Evolutionary conservation across 2,113 vertebrate genomes (phyloP).

Genomic region (Columbina picui): DNA sequence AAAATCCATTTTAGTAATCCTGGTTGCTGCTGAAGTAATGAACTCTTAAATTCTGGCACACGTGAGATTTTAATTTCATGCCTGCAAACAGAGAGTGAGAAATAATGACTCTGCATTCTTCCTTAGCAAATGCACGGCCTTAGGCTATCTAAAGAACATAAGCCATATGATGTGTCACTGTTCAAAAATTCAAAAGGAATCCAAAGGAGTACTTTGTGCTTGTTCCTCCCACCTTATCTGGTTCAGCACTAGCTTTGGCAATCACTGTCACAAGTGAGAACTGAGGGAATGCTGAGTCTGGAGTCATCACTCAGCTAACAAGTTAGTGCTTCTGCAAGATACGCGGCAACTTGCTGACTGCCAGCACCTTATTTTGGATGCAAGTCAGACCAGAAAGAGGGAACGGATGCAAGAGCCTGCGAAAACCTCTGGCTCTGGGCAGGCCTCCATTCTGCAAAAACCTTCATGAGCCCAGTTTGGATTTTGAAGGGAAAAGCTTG

Average conservation of each 20-base stretch:
- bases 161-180: constrained; percentile 18
- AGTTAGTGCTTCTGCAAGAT: constrained; percentile 25
- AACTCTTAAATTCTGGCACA: background rate
- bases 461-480: background rate
- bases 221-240: constrained; percentile 40
- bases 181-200: constrained; percentile 59
- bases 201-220: background rate
- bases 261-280: constrained; percentile 57
- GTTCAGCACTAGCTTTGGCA: constrained; percentile 2
- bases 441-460: background rate
- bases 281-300: constrained; percentile 60
- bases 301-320: constrained; percentile 62
- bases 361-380: constrained; percentile 41
- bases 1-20: background rate
- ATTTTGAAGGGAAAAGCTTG: background rate
- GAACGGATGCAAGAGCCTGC: background rate
- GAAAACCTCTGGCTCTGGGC: background rate
- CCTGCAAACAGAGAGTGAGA: background rate
- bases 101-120: constrained; percentile 51
- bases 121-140: background rate
- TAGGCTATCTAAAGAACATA: constrained; percentile 4
- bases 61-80: background rate
- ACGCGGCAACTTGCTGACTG: constrained; percentile 12
- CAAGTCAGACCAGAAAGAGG: background rate
- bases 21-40: background rate